Base-by-base conservation (phyloP, 1,140 invertebrate species). In the Aphaenogaster floridana region DNA sequence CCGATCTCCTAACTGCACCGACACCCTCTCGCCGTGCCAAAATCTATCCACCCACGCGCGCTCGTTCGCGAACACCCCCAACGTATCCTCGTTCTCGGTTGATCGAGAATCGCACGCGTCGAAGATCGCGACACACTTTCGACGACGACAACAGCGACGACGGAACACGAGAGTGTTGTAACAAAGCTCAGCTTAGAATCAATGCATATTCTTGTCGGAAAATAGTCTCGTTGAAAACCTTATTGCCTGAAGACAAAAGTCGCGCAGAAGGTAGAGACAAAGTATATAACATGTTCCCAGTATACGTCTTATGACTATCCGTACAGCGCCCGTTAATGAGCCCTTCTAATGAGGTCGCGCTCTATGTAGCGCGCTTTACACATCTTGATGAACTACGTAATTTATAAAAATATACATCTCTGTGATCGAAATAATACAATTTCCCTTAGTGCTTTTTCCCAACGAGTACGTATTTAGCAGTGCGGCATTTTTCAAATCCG, bases 21-120 rank as follows among this genome's bases (percentile, higher is more conserved):
- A 90, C 88, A 89, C 71, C 76, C 57, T 87, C 85, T 69, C 66
- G 50, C 64, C 52, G 86, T 89, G 88, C 89, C 89, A 90, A 90
- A 90, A 90, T 85, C 79, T 79, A 84, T 78, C 85, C 85, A 72
- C 78, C 85, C 85, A 84, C 89, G 88, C 88, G n/a, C 88, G n/a
- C 59, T 76, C 68, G 69, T 66, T 61, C 83, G 54, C 52, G 61
- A 59, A 59, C 72, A 87, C 36, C 74, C 78, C 76, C 45, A 50
- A 54, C 48, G 66, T 63, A 61, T 42, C 78, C 50, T 71, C 77
- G 54, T 57, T 80, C 52, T 84, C 57, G 88, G 54, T 71, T 80
- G 88, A 90, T 90, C 88, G 76, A 66, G 59, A 68, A 80, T 88
- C 76, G 83, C 61, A 42, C 74, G 54, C 54, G 34, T 89, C 77